Conservation (phyloP, 2,888 invertebrate genomes). For the Tillus elongatus region DNA sequence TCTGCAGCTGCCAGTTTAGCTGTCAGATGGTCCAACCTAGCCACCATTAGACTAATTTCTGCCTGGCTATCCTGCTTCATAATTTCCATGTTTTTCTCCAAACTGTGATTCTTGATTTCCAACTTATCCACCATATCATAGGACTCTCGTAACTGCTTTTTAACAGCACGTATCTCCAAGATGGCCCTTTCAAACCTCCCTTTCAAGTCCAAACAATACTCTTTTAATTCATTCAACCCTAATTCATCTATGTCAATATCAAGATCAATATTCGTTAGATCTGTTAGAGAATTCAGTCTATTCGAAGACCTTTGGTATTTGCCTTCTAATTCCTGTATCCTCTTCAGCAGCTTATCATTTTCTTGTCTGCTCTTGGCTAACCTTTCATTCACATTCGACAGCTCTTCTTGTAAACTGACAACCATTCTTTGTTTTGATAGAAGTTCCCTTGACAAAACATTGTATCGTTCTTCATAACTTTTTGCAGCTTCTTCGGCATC, state of each 20-base stretch:
- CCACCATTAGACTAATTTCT: slow-evolving; percentile 71
- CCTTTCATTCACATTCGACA: slow-evolving; percentile 57
- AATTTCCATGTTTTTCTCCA: slow-evolving; percentile 61
- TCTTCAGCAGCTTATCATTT: slow-evolving; percentile 63
- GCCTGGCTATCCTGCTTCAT: slow-evolving; percentile 56
- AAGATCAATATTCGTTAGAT: slow-evolving; percentile 69
- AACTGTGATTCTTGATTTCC: slow-evolving; percentile 67
- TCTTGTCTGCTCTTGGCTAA: slow-evolving; percentile 65
- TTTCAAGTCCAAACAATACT: slow-evolving; percentile 70
- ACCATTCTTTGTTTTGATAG: slow-evolving; percentile 56
- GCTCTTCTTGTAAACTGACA: slow-evolving; percentile 58
- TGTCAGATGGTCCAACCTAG: slow-evolving; percentile 75
- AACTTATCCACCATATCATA: slow-evolving; percentile 71
- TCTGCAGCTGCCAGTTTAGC: slow-evolving; percentile 72
- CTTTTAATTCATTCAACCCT: slow-evolving; percentile 67
- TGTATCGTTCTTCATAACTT: slow-evolving; percentile 58
- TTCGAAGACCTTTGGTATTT: slow-evolving; percentile 48
- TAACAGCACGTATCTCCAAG: slow-evolving; percentile 73
- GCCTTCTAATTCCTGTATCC: slow-evolving; percentile 64
- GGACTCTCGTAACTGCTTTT: slow-evolving; percentile 68
- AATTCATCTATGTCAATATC: slow-evolving; percentile 65
- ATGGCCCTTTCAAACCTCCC: slow-evolving; percentile 74
- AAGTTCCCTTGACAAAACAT: slow-evolving; percentile 56
- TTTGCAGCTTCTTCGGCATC: slow-evolving; percentile 60
- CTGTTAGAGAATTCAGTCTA: slow-evolving; percentile 67